Evolutionary conservation across 2,113 vertebrate genomes (phyloP).

Genomic region (Zosterops hypoxanthus): DNA sequence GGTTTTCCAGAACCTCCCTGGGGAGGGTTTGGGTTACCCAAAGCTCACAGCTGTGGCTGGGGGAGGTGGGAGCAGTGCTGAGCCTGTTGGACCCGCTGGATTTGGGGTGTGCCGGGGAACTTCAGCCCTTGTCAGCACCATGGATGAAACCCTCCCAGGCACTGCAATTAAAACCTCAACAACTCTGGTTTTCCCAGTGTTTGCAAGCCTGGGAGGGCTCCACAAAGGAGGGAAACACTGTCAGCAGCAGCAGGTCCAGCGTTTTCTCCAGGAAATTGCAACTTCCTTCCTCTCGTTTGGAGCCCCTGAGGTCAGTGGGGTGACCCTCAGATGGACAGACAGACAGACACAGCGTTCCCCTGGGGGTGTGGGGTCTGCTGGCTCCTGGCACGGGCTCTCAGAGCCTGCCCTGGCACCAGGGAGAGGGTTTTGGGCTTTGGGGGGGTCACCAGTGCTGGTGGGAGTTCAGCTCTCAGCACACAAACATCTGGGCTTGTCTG

Average conservation of each 20-base stretch:
- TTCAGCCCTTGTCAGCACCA: not conserved
- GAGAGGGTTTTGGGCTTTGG: not conserved
- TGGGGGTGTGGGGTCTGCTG: not conserved
- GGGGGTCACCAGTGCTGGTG: not conserved
- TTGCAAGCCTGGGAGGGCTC: not conserved
- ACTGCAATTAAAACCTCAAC: not conserved
- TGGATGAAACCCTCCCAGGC: not conserved
- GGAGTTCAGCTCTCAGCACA: not conserved
- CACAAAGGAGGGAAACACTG: conserved; percentile 38
- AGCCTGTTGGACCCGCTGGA: not conserved
- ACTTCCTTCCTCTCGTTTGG: conserved; percentile 21
- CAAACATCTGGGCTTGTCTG: not conserved
- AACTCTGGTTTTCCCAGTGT: fast-evolving
- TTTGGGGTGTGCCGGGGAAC: not conserved
- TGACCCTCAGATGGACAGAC: not conserved
- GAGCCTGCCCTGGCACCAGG: not conserved
- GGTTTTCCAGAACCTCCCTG: not conserved
- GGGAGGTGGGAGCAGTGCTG: not conserved
- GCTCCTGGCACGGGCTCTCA: not conserved
- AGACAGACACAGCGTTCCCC: not conserved
- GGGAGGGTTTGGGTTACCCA: not conserved
- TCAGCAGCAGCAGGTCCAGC: not conserved
- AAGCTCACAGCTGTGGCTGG: not conserved
- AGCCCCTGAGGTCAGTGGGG: not conserved
- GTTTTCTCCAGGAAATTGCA: not conserved